A percentile compares a stretch with the other conserved stretches of the same genome.
These are phyloP conservation scores for Batillaria attramentaria DNA, from an alignment of 1,140 invertebrate species.

Conservation along the genomic window DNA sequence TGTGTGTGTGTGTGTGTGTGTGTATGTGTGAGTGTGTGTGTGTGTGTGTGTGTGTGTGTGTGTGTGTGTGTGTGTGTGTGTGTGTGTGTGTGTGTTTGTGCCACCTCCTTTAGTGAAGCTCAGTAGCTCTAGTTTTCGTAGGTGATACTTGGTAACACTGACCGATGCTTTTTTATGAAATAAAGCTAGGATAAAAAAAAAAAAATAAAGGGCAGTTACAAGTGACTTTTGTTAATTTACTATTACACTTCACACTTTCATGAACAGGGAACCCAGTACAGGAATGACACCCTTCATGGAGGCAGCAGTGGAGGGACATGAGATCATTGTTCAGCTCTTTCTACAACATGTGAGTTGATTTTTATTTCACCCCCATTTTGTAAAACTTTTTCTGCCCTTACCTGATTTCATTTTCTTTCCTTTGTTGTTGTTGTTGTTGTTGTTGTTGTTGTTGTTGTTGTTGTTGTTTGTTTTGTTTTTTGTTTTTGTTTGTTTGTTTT, in stretches of 20 bases:
- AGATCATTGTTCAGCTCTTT: conserved; percentile 72
- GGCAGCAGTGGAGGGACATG: conserved; percentile 72
- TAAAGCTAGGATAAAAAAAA: not conserved
- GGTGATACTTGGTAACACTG: no score
- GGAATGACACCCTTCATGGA: conserved; percentile 73
- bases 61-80: no score
- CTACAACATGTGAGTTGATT: conserved; percentile 70
- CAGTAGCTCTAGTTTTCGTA: no score
- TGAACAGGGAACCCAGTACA: conserved; percentile 61
- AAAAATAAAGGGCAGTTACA: not conserved
- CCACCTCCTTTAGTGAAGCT: no score
- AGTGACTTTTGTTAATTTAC: not conserved
- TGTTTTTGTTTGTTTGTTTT: not conserved
- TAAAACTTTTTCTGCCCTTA: not conserved
- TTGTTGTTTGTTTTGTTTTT: no score
- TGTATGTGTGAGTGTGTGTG: no score
- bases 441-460: no score
- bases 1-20: no score
- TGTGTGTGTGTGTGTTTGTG: no score
- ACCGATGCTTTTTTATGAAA: no score
- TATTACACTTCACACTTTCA: conserved; percentile 29
- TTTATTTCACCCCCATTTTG: conserved; percentile 7
- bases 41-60: no score
- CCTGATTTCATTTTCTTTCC: not conserved
- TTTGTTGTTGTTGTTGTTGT: not conserved